Conservation (phyloP, 1,140 invertebrate genomes). For the Achatina immaculata region DNA sequence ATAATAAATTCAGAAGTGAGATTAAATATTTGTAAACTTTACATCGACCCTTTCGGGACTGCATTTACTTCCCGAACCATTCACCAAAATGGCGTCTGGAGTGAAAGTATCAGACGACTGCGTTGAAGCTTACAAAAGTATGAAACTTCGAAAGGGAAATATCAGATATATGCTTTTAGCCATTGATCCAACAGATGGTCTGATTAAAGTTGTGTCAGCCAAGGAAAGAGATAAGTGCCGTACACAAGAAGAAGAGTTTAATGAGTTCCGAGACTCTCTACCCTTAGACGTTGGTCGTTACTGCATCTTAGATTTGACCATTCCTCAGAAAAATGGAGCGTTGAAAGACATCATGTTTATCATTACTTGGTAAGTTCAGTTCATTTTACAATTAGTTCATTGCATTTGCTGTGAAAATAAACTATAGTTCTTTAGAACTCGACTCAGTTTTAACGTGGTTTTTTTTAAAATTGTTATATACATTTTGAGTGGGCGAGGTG, state of each 20-base stretch:
- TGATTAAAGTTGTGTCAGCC: conserved; percentile 13
- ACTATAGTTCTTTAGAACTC: not conserved
- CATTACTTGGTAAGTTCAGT: conserved; percentile 36
- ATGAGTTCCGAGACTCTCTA: conserved; percentile 3
- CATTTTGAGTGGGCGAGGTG: no score
- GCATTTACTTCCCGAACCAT: not conserved
- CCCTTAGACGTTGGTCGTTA: conserved; percentile 28
- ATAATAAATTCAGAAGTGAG: not conserved
- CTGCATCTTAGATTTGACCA: conserved; percentile 33
- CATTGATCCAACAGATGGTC: conserved; percentile 15
- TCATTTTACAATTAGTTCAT: not conserved
- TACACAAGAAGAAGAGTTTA: conserved; percentile 22
- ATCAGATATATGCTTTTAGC: conserved; percentile 24
- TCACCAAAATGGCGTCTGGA: conserved; percentile 32
- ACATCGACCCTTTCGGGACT: not conserved
- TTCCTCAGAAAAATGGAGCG: conserved; percentile 33
- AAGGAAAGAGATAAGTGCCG: conserved; percentile 1
- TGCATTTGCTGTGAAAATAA: not conserved
- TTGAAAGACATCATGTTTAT: conserved; percentile 27
- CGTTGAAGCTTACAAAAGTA: conserved; percentile 22
- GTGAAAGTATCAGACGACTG: conserved; percentile 21
- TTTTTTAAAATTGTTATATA: no score
- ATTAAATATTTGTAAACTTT: not conserved
- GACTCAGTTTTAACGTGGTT: no score
- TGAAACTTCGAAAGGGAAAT: conserved; percentile 28